Evolutionary conservation across 2,113 vertebrate genomes (phyloP).

Genomic region (Gadus macrocephalus): DNA sequence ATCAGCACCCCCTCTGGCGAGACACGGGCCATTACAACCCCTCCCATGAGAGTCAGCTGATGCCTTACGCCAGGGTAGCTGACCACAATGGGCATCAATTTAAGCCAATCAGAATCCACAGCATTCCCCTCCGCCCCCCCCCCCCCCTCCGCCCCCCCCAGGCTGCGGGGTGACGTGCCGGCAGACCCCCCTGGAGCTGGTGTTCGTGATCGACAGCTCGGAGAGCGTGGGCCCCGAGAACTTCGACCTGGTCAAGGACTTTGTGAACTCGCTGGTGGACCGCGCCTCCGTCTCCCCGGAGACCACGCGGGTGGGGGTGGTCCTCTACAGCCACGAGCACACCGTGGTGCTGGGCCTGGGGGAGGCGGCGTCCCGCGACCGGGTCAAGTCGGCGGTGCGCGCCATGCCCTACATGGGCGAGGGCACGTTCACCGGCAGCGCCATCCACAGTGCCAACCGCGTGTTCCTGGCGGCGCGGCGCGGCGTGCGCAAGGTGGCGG

Average conservation of each 20-base stretch:
- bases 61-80: no score
- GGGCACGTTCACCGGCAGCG: constrained; percentile 80
- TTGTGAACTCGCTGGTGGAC: constrained; percentile 77
- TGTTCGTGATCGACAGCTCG: constrained; percentile 89
- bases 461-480: constrained; percentile 66
- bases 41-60: background rate
- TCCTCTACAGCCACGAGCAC: constrained; percentile 82
- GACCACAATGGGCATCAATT: no score
- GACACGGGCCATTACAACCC: background rate
- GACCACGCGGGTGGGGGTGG: constrained; percentile 70
- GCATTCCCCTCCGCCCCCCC: no score
- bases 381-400: constrained; percentile 71
- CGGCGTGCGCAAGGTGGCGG: constrained; percentile 73
- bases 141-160: constrained; percentile 31
- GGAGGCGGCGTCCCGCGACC: constrained; percentile 64
- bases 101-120: no score
- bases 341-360: constrained; percentile 68
- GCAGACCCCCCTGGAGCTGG: constrained; percentile 77
- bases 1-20: no score
- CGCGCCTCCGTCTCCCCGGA: constrained; percentile 48
- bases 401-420: constrained; percentile 81
- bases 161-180: constrained; percentile 78
- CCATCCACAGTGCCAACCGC: constrained; percentile 68
- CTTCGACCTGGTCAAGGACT: constrained; percentile 80
- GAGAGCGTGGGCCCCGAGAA: constrained; percentile 82